Conservation (phyloP, 2,888 invertebrate species). For the Tetramorium bicarinatum region DNA sequence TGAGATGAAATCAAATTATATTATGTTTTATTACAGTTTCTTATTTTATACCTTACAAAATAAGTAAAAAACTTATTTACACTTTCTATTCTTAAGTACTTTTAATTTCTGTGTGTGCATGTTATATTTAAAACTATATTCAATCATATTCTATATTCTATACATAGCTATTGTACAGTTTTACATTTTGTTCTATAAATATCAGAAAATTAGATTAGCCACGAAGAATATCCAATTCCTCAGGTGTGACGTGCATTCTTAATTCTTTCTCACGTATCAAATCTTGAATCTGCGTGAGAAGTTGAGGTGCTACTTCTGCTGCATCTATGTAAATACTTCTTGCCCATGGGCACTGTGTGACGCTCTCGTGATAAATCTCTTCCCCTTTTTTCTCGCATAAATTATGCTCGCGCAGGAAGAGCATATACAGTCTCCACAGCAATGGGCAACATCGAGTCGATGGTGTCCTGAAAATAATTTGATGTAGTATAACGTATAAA, state of each 20-base stretch:
- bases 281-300: slow-evolving; percentile 90
- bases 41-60: slow-evolving; percentile 6
- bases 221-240: slow-evolving; percentile 91
- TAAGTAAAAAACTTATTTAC: background rate
- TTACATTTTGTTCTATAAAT: background rate
- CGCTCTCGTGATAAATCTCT: slow-evolving; percentile 83
- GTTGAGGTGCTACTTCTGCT: slow-evolving; percentile 88
- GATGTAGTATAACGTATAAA: background rate
- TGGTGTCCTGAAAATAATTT: slow-evolving; percentile 70
- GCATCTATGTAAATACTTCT: slow-evolving; percentile 89
- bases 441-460: slow-evolving; percentile 87
- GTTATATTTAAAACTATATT: background rate
- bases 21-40: background rate
- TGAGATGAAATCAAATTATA: background rate
- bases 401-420: slow-evolving; percentile 87
- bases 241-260: slow-evolving; percentile 91
- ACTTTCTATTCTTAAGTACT: slow-evolving; percentile 13
- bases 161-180: background rate
- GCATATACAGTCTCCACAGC: slow-evolving; percentile 89
- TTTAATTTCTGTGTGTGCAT: background rate
- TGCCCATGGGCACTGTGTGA: slow-evolving; percentile 84
- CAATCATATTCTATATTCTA: background rate
- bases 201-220: slow-evolving; percentile 80
- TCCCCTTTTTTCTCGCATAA: slow-evolving; percentile 83
- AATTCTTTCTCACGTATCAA: slow-evolving; percentile 92